These are phyloP conservation scores for Xerus rutilus DNA, from an alignment of 2,797 vertebrate species.

Conservation along the genomic window DNA sequence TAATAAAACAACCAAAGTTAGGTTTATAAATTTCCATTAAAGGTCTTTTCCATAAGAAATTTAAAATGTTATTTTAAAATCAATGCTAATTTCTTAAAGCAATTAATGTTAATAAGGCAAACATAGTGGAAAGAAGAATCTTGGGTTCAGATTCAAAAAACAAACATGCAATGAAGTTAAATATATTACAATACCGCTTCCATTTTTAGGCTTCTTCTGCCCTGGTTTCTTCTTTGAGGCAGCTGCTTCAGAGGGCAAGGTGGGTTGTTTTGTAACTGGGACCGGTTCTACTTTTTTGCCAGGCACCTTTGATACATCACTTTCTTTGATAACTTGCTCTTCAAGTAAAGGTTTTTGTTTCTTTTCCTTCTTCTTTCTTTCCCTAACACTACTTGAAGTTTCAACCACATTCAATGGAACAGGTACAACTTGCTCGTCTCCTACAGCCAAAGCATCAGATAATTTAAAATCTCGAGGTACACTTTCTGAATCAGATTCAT, in stretches of 20 bases:
- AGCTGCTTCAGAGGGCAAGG: slow-evolving; percentile 89
- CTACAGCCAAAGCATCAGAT: slow-evolving; percentile 89
- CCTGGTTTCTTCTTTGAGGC: slow-evolving; percentile 94
- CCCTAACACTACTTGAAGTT: slow-evolving; percentile 88
- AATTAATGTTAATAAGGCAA: slow-evolving; percentile 62
- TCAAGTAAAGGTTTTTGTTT: slow-evolving; percentile 89
- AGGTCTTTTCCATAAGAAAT: slow-evolving; percentile 24
- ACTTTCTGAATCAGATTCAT: slow-evolving; percentile 95
- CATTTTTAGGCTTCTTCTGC: slow-evolving; percentile 96
- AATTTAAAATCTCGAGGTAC: slow-evolving; percentile 92
- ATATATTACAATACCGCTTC: slow-evolving; percentile 87
- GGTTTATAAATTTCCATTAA: slow-evolving; percentile 4
- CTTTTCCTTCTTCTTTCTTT: slow-evolving; percentile 97
- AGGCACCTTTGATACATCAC: slow-evolving; percentile 92
- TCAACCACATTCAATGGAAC: slow-evolving; percentile 80
- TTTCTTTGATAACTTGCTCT: slow-evolving; percentile 89
- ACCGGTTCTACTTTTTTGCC: slow-evolving; percentile 91
- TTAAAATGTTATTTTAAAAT: slow-evolving; percentile 44
- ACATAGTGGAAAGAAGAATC: slow-evolving; percentile 11
- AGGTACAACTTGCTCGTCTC: slow-evolving; percentile 89
- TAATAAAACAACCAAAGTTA: not conserved
- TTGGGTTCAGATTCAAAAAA: slow-evolving; percentile 52
- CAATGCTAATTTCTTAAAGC: slow-evolving; percentile 43
- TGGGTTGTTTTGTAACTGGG: slow-evolving; percentile 92
- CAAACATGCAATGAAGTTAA: slow-evolving; percentile 60